A percentile compares a stretch with the other conserved stretches of the same genome.
Conservation (phyloP, 2,113 vertebrate genomes). For the Nyctereutes procyonoides region DNA sequence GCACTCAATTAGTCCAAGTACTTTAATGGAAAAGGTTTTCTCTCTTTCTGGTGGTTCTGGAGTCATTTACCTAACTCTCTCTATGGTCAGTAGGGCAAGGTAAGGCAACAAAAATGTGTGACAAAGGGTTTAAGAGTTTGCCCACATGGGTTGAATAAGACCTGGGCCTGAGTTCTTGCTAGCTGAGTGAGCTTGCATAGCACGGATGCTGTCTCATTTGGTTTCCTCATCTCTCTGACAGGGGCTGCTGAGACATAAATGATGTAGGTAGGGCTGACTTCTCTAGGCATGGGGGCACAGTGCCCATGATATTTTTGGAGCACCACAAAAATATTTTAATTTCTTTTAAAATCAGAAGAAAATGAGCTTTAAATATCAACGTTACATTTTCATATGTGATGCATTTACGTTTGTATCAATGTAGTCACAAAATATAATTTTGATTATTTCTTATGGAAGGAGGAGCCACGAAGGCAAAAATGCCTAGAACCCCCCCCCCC, state of each 20-base stretch:
- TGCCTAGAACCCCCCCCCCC: not conserved
- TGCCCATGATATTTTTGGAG: not conserved
- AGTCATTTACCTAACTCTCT: not conserved
- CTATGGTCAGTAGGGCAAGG: not conserved
- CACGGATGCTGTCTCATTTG: fast-evolving
- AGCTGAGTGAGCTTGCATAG: not conserved
- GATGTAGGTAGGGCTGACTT: not conserved
- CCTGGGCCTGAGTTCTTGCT: not conserved
- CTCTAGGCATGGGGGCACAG: not conserved
- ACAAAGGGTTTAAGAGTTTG: not conserved
- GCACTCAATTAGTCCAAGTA: not conserved
- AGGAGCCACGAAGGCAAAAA: not conserved
- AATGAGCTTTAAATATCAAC: not conserved
- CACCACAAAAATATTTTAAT: not conserved
- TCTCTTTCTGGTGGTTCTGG: constrained; percentile 15
- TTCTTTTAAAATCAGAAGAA: constrained; percentile 16
- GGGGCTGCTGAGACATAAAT: not conserved
- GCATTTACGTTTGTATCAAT: not conserved
- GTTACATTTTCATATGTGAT: not conserved
- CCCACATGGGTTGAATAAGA: too few relatives aligned
- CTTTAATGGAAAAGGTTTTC: not conserved
- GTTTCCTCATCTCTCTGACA: not conserved
- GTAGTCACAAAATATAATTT: not conserved
- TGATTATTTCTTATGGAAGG: not conserved
- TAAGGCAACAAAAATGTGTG: not conserved